Conservation (phyloP, 2,113 vertebrate genomes). For the Coryphaenoides rupestris region DNA sequence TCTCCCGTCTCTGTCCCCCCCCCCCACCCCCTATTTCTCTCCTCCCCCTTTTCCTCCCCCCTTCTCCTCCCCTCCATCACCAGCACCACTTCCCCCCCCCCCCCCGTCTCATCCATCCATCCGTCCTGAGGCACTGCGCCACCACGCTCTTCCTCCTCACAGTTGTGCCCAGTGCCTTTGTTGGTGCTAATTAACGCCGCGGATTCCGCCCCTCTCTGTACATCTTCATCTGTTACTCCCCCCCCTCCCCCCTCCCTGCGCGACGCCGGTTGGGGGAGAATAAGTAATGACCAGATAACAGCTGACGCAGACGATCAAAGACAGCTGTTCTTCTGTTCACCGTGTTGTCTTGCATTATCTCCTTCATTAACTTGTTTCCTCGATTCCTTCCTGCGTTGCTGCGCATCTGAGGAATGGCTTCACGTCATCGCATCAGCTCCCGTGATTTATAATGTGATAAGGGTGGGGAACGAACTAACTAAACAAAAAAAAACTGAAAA, state of each 20-base stretch:
- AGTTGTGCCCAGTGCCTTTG: conserved; percentile 85
- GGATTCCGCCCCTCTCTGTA: conserved; percentile 89
- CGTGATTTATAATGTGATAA: conserved; percentile 24
- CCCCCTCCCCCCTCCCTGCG: conserved; percentile 60
- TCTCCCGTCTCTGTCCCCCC: conserved; percentile 22
- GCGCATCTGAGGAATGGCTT: conserved; percentile 46
- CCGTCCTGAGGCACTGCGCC: conserved; percentile 81
- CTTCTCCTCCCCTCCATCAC: conserved; percentile 69
- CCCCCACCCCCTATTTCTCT: conserved; percentile 11
- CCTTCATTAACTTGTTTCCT: conserved; percentile 71
- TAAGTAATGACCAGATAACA: conserved; percentile 73
- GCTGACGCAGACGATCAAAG: conserved; percentile 66
- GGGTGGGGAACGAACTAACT: background rate
- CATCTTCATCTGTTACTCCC: conserved; percentile 90
- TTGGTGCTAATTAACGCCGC: conserved; percentile 96
- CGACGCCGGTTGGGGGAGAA: conserved; percentile 61
- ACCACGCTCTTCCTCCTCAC: conserved; percentile 89
- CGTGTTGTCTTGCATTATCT: conserved; percentile 66
- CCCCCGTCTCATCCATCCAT: conserved; percentile 65
- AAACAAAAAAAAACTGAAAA: background rate
- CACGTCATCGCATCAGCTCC: conserved; percentile 36
- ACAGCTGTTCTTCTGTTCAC: conserved; percentile 71
- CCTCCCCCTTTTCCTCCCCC: conserved; percentile 4
- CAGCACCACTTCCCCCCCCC: conserved; percentile 72
- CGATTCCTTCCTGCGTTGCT: conserved; percentile 64